Conservation (phyloP, 35 echinoderm and acorn worm genomes). For the Ophiothrix spiculata region DNA sequence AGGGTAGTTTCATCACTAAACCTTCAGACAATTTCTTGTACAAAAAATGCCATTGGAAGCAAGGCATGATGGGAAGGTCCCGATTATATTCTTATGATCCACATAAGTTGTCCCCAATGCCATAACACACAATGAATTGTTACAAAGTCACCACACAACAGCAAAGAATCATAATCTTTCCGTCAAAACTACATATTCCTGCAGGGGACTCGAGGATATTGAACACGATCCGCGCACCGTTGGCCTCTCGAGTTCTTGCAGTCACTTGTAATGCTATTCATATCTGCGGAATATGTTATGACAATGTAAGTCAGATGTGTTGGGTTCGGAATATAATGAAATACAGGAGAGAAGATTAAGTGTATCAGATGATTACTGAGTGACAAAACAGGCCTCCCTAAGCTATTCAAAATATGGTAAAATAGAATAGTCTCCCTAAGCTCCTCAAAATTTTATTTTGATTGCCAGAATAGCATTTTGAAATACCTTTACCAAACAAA, state of each 20-base stretch:
- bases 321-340: neutral
- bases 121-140: too few species aligned
- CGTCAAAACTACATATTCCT: conserved; percentile 3
- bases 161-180: neutral
- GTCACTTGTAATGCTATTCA: neutral
- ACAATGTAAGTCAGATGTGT: neutral
- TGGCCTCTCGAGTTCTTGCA: neutral
- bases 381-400: too few species aligned
- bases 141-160: too few species aligned
- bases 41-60: too few species aligned
- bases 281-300: neutral
- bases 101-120: too few species aligned
- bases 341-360: neutral
- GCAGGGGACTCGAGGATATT: neutral
- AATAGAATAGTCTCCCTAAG: neutral
- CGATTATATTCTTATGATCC: too few species aligned
- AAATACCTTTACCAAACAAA: neutral
- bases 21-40: too few species aligned
- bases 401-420: neutral
- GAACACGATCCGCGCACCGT: neutral
- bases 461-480: neutral
- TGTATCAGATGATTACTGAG: neutral
- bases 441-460: neutral
- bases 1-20: too few species aligned
- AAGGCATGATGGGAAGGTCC: too few species aligned